Conservation (phyloP, 2,113 vertebrate genomes). For the Oryzias curvinotus region DNA sequence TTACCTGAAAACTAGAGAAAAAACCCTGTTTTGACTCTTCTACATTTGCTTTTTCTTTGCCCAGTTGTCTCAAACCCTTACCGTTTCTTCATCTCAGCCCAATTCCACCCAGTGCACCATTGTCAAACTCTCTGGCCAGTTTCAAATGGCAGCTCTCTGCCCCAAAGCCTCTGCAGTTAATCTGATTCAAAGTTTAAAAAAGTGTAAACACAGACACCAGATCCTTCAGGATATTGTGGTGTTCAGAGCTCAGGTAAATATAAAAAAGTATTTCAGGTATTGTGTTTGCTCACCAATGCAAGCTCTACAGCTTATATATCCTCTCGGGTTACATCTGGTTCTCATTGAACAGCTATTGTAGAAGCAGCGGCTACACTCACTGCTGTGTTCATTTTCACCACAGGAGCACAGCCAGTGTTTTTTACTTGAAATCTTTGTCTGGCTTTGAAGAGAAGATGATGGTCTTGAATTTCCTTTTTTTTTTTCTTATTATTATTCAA, state of each 20-base stretch:
- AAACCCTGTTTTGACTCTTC: conserved; percentile 36
- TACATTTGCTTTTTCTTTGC: conserved; percentile 27
- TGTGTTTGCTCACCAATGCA: conserved; percentile 10
- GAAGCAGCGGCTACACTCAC: not conserved
- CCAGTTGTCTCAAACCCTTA: conserved; percentile 39
- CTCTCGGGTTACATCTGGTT: conserved; percentile 20
- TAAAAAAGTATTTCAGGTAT: conserved; percentile 12
- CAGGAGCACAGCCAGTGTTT: conserved; percentile 8
- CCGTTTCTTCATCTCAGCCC: conserved; percentile 58
- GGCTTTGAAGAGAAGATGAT: conserved; percentile 19
- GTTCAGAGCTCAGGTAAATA: conserved; percentile 7
- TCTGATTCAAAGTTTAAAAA: conserved; percentile 24
- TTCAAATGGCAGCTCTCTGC: conserved; percentile 27
- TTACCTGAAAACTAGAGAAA: conserved; percentile 48
- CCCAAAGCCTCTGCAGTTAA: conserved; percentile 19
- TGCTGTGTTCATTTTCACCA: conserved; percentile 33
- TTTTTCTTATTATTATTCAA: not conserved
- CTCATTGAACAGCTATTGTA: conserved; percentile 15
- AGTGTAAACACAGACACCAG: conserved; percentile 7
- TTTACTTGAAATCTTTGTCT: conserved; percentile 22
- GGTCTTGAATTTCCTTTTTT: conserved; percentile 25
- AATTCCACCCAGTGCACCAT: conserved; percentile 41
- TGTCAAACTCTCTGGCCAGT: conserved; percentile 21
- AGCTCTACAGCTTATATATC: conserved; percentile 14
- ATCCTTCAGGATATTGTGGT: conserved; percentile 3